Evolutionary conservation across 2,113 vertebrate species (phyloP).

Genomic region (Callionymus lyra): DNA sequence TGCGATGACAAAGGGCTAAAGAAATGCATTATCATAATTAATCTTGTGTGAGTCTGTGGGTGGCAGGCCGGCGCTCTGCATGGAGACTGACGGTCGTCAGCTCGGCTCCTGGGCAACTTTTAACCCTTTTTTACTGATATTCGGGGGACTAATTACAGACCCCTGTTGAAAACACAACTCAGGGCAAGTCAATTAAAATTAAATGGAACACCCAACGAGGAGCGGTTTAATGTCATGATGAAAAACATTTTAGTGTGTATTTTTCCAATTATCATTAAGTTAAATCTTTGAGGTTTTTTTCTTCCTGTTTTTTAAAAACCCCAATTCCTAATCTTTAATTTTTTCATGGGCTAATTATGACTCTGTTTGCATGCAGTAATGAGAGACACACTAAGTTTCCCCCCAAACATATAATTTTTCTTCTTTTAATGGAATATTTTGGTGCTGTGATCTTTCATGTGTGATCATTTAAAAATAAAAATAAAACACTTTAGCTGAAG

Average conservation of each 20-base stretch:
- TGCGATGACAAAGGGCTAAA: conserved; percentile 84
- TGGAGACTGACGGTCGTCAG: conserved; percentile 40
- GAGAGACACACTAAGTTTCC: too few relatives aligned
- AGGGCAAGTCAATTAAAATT: conserved; percentile 7
- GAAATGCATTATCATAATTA: conserved; percentile 97
- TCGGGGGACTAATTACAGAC: conserved; percentile 20
- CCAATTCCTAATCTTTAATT: conserved; percentile 9
- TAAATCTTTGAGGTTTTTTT: conserved; percentile 4
- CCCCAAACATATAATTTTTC: too few relatives aligned
- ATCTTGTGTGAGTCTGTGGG: conserved; percentile 85
- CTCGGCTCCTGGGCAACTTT: conserved; percentile 15
- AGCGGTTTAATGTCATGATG: conserved; percentile 4
- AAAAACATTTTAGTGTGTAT: conserved; percentile 4
- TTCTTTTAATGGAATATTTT: too few relatives aligned
- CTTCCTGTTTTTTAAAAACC: too few relatives aligned
- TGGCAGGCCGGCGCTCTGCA: conserved; percentile 68
- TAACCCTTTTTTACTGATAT: conserved; percentile 20
- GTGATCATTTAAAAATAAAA: too few relatives aligned
- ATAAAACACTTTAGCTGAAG: too few relatives aligned
- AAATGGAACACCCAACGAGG: conserved; percentile 5
- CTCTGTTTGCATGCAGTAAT: too few relatives aligned
- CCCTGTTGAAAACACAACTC: background rate
- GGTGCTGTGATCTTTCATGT: too few relatives aligned
- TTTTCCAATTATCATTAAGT: conserved; percentile 1
- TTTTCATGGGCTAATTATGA: background rate